Evolutionary conservation across 2,888 invertebrate species (phyloP).

Genomic region (Acheta domesticus): DNA sequence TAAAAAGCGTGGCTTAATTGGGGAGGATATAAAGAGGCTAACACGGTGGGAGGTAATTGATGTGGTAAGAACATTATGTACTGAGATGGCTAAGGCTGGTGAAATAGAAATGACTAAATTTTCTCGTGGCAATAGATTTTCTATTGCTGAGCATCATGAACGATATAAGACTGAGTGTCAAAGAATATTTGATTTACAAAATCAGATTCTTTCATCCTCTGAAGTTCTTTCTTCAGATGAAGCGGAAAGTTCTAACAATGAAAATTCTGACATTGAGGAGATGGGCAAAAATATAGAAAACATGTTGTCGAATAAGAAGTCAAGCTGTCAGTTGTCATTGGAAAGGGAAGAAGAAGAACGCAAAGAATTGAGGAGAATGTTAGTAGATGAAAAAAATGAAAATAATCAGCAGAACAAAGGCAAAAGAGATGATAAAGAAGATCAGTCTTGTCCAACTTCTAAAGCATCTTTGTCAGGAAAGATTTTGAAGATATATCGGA

Average conservation of each 20-base stretch:
- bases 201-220: constrained; percentile 84
- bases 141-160: constrained; percentile 97
- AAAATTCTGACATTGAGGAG: constrained; percentile 94
- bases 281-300: constrained; percentile 97
- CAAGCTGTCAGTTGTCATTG: constrained; percentile 81
- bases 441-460: constrained; percentile 50
- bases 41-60: constrained; percentile 97
- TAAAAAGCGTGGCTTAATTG: constrained; percentile 94
- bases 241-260: constrained; percentile 89
- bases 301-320: constrained; percentile 95
- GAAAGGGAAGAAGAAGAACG: constrained; percentile 96
- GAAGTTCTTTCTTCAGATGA: constrained; percentile 97
- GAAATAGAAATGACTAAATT: constrained; percentile 99
- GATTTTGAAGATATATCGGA: constrained; percentile 87
- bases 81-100: constrained; percentile 96
- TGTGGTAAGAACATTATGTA: constrained; percentile 94
- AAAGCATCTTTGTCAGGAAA: constrained; percentile 54
- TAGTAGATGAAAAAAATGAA: constrained; percentile 69
- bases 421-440: constrained; percentile 56
- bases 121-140: constrained; percentile 95
- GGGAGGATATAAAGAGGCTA: constrained; percentile 91
- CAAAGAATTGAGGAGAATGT: constrained; percentile 88
- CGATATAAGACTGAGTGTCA: constrained; percentile 99
- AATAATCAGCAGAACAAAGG: constrained; percentile 59
- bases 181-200: constrained; percentile 95